phyloP scores from a whole-genome alignment of 2,797 vertebrate genomes.

The Danio jaintianensis region DNA sequence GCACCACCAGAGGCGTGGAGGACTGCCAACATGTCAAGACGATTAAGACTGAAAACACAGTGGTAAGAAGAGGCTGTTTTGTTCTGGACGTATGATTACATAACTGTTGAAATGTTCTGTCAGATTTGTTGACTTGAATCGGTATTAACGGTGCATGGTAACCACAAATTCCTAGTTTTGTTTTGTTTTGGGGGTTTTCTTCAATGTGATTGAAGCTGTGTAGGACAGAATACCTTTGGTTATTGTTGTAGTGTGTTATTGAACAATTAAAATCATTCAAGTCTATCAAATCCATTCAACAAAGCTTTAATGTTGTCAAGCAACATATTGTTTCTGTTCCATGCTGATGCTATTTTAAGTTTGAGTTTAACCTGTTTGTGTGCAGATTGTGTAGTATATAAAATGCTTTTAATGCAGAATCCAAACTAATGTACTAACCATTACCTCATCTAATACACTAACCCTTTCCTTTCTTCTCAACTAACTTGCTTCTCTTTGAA shows the following conservation, averaged over 20 bases:
- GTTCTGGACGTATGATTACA: neutral
- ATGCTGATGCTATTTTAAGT: neutral
- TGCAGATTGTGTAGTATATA: neutral
- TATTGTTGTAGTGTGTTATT: neutral
- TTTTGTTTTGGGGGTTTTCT: neutral
- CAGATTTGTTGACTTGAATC: neutral
- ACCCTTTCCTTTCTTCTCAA: constrained; percentile 56
- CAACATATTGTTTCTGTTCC: neutral
- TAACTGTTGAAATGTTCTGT: neutral
- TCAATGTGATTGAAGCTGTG: neutral
- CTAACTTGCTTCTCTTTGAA: constrained; percentile 78
- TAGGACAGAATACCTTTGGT: neutral
- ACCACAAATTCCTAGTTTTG: neutral
- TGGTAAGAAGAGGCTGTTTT: constrained; percentile 81
- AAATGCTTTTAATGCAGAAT: neutral
- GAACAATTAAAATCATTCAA: neutral
- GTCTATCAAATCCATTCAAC: neutral
- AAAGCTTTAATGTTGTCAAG: no score
- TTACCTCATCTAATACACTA: constrained; percentile 59
- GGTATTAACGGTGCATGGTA: neutral
- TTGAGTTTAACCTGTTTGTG: neutral
- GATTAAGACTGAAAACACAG: constrained; percentile 93
- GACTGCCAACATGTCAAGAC: constrained; percentile 89
- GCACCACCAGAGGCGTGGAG: constrained; percentile 82
- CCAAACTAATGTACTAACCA: constrained; percentile 25